Evolutionary conservation across 2,113 vertebrate genomes (phyloP).

Genomic region (Lamprotornis superbus): DNA sequence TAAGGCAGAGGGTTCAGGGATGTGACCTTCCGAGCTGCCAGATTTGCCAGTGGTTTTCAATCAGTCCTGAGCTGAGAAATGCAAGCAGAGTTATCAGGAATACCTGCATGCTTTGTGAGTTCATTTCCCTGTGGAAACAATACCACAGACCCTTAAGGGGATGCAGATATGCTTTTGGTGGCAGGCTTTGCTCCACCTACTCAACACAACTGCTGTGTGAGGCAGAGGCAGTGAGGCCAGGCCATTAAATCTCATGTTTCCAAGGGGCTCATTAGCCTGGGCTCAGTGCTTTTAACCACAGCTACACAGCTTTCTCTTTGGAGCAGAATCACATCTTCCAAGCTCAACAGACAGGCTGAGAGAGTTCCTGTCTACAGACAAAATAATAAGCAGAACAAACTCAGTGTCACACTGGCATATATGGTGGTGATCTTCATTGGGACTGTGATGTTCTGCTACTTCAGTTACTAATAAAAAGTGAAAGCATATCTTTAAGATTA

Average conservation of each 20-base stretch:
- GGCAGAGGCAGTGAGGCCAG: background rate
- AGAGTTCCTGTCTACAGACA: background rate
- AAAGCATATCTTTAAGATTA: background rate
- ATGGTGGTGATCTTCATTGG: background rate
- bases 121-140: background rate
- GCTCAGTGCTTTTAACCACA: background rate
- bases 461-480: background rate
- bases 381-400: background rate
- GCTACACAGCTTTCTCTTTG: background rate
- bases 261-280: background rate
- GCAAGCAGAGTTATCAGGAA: background rate
- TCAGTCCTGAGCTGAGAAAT: background rate
- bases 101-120: background rate
- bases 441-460: background rate
- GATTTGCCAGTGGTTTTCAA: background rate
- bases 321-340: background rate
- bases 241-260: background rate
- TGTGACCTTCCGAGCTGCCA: background rate
- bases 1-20: background rate
- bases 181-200: background rate
- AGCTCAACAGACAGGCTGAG: background rate
- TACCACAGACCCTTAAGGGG: fast-evolving
- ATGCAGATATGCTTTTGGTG: background rate
- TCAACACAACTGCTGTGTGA: background rate
- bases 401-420: background rate